A percentile compares a stretch with the other conserved stretches of the same genome.
Conservation (phyloP, 1,140 invertebrate genomes). For the Heliconius himera region DNA sequence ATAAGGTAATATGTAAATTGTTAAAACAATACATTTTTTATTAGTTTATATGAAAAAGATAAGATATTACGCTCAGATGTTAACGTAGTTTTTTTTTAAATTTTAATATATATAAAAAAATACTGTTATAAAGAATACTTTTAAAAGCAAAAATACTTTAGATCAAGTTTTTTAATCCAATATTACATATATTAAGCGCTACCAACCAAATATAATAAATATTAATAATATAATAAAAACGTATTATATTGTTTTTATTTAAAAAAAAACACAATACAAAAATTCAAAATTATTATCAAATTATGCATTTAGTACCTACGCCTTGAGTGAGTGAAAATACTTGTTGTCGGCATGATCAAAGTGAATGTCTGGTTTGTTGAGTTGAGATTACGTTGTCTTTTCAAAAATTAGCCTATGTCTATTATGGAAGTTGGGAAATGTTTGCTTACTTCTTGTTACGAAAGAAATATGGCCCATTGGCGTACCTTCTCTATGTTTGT, state of each 20-base stretch:
- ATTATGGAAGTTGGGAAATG: constrained; percentile 66
- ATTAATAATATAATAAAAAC: no score
- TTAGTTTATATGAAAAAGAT: background rate
- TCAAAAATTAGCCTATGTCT: constrained; percentile 67
- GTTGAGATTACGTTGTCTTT: constrained; percentile 70
- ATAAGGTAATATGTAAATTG: background rate
- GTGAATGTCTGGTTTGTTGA: constrained; percentile 54
- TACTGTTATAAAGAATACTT: no score
- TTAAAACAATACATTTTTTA: background rate
- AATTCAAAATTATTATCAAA: background rate
- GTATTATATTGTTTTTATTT: background rate
- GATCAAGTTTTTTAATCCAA: no score
- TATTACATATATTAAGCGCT: no score
- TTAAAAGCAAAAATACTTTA: no score
- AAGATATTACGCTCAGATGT: background rate
- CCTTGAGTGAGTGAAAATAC: constrained; percentile 54
- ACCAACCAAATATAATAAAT: no score
- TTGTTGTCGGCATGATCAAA: constrained; percentile 59
- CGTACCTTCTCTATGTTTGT: constrained; percentile 27
- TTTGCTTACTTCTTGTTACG: constrained; percentile 56
- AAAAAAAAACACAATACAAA: background rate
- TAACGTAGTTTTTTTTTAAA: background rate
- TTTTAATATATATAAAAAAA: no score
- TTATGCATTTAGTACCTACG: background rate
- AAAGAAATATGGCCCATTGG: constrained; percentile 50